Evolutionary conservation across 2,113 vertebrate species (phyloP).

Genomic region (Macaca nemestrina): DNA sequence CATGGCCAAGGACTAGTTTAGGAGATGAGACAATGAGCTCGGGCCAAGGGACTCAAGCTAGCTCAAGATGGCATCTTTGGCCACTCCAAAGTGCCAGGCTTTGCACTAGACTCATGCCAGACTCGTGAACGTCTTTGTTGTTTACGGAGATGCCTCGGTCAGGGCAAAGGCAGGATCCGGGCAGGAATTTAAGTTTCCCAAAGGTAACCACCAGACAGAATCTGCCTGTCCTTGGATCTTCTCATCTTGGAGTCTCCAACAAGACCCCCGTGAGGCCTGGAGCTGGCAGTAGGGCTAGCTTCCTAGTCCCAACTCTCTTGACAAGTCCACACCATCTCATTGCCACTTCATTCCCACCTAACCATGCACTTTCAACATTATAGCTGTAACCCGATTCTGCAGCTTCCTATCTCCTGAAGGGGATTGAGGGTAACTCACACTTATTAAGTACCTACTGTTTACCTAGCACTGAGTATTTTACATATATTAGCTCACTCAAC

Average conservation of each 20-base stretch:
- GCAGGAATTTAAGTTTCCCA: background rate
- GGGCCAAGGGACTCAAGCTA: background rate
- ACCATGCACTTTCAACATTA: no score
- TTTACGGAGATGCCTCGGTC: fast-evolving
- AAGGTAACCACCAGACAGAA: background rate
- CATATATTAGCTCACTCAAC: background rate
- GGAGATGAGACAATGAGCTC: fast-evolving
- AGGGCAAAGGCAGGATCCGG: background rate
- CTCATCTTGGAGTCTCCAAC: background rate
- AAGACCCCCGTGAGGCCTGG: background rate
- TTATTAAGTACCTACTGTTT: background rate
- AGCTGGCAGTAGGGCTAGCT: background rate
- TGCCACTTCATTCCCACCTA: no score
- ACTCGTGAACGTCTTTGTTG: no score
- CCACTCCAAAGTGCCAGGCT: background rate
- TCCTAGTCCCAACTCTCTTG: fast-evolving
- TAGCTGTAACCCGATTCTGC: background rate
- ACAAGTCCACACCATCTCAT: background rate
- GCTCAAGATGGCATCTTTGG: background rate
- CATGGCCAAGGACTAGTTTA: background rate
- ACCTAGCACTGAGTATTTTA: background rate
- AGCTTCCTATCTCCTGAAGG: background rate
- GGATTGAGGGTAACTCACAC: background rate
- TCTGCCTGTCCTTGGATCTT: background rate
- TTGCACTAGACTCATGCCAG: background rate